A percentile compares a stretch with the other conserved stretches of the same genome.
Conservation (phyloP, 1,140 invertebrate genomes). For the Branchinecta lindahli region DNA sequence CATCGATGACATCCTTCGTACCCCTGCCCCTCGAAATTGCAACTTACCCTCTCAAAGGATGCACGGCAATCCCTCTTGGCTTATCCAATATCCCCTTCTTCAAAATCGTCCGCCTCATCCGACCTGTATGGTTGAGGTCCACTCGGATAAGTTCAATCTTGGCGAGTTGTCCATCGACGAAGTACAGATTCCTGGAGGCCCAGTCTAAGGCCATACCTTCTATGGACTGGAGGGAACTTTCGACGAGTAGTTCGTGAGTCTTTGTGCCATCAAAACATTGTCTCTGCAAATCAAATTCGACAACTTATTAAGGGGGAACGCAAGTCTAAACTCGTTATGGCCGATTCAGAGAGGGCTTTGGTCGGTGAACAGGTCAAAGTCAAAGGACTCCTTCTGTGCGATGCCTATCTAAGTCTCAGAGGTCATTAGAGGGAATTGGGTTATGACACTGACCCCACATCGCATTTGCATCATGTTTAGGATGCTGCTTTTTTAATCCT, state of each 20-base stretch:
- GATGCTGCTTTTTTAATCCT: too few species aligned
- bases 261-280: slow-evolving; percentile 55
- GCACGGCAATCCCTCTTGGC: slow-evolving; percentile 71
- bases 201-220: slow-evolving; percentile 88
- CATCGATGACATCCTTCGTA: too few species aligned
- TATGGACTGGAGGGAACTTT: slow-evolving; percentile 56
- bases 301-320: too few species aligned
- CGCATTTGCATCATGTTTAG: too few species aligned
- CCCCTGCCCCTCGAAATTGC: slow-evolving; percentile 13
- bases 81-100: slow-evolving; percentile 52
- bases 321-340: too few species aligned
- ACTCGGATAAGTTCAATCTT: slow-evolving; percentile 64
- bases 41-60: slow-evolving; percentile 52
- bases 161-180: slow-evolving; percentile 37
- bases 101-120: slow-evolving; percentile 60
- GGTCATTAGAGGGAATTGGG: too few species aligned
- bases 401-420: too few species aligned
- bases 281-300: slow-evolving; percentile 36
- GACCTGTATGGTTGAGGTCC: slow-evolving; percentile 44
- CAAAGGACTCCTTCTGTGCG: too few species aligned
- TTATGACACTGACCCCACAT: too few species aligned
- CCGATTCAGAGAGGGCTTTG: not conserved
- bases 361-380: too few species aligned
- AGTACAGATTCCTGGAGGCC: slow-evolving; percentile 69
- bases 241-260: slow-evolving; percentile 49